These are phyloP conservation scores for Cephus spinipes DNA, from an alignment of 2,888 invertebrate genomes.

Conservation along the genomic window DNA sequence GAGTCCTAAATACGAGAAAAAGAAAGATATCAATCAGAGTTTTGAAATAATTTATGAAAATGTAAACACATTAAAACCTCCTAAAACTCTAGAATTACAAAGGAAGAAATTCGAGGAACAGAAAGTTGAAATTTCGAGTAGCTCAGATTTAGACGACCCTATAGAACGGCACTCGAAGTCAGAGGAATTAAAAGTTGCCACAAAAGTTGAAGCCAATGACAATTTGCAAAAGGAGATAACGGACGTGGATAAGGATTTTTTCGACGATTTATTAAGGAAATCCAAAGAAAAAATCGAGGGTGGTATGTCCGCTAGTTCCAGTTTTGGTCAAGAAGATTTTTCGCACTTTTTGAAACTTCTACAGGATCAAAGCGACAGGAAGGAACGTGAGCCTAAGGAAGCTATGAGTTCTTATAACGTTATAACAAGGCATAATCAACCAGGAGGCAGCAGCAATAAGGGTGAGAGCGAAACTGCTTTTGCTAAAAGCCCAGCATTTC, in stretches of 20 bases:
- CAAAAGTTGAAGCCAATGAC: conserved; percentile 48
- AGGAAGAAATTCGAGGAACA: conserved; percentile 58
- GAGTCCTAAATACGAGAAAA: conserved; percentile 50
- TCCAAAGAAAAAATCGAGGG: conserved; percentile 54
- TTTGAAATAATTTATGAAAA: conserved; percentile 50
- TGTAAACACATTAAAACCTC: conserved; percentile 39
- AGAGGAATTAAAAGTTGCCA: conserved; percentile 45
- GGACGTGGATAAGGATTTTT: conserved; percentile 62
- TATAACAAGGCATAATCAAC: conserved; percentile 5
- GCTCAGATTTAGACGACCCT: conserved; percentile 60
- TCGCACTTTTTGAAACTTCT: conserved; percentile 59
- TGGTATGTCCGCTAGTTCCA: conserved; percentile 58
- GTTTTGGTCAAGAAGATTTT: conserved; percentile 62
- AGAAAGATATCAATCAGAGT: conserved; percentile 42
- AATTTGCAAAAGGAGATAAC: conserved; percentile 60
- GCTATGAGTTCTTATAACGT: neutral
- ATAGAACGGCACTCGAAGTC: conserved; percentile 58
- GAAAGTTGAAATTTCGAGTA: conserved; percentile 57
- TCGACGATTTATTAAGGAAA: conserved; percentile 53
- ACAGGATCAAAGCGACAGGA: conserved; percentile 50
- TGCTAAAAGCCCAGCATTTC: conserved; percentile 52
- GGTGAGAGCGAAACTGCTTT: conserved; percentile 27
- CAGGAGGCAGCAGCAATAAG: conserved; percentile 25
- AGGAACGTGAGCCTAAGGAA: conserved; percentile 13
- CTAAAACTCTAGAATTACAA: conserved; percentile 51